These are phyloP conservation scores for Saccopteryx bilineata DNA, from an alignment of 2,113 vertebrate genomes.

Conservation along the genomic window DNA sequence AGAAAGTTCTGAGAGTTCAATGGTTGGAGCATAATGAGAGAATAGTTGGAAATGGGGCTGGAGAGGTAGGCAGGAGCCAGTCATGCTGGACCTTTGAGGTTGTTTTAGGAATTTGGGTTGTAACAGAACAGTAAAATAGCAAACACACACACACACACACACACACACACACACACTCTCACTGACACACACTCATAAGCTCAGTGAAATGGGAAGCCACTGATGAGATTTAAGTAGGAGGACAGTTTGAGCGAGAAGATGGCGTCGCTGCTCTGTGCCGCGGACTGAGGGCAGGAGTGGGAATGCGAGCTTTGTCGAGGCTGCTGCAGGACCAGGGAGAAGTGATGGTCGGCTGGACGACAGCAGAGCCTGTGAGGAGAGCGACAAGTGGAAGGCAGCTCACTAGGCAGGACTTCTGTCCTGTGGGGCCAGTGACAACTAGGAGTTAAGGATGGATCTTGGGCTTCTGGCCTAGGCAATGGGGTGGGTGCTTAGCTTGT, in stretches of 20 bases:
- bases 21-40: background rate
- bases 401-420: background rate
- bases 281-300: background rate
- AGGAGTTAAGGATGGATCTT: background rate
- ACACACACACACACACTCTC: no score
- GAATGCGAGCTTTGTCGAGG: background rate
- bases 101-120: background rate
- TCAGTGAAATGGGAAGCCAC: background rate
- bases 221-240: background rate
- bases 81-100: background rate
- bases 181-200: background rate
- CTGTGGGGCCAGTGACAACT: background rate
- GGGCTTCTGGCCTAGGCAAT: background rate
- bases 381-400: background rate
- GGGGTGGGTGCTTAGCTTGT: background rate
- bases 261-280: background rate
- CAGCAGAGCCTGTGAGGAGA: background rate
- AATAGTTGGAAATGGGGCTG: background rate
- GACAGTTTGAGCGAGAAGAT: background rate
- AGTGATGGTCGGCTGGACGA: no score
- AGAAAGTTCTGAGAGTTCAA: fast-evolving
- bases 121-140: background rate
- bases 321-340: background rate
- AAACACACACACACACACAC: background rate
- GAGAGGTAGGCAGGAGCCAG: background rate